Percentiles rank a stretch among this genome's conserved stretches.
Evolutionary conservation across 2,797 vertebrate genomes (phyloP).

Genomic region (Pseudotriccus pelzelni): DNA sequence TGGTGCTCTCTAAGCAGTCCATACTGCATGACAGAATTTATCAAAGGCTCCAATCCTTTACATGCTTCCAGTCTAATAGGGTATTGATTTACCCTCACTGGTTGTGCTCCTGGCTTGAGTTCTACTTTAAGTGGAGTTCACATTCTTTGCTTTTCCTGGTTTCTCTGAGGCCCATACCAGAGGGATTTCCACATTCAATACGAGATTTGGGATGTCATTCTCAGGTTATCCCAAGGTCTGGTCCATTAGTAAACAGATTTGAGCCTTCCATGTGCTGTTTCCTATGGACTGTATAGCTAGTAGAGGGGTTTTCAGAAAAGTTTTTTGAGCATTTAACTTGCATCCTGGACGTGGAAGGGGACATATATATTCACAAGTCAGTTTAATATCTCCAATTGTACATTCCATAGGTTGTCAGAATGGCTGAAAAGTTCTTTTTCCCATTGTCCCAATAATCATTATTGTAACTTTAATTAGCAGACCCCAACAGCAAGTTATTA

Average conservation of each 20-base stretch:
- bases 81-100: background rate
- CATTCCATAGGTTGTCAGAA: background rate
- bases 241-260: background rate
- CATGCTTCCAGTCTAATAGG: background rate
- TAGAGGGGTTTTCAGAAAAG: background rate
- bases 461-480: background rate
- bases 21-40: background rate
- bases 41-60: background rate
- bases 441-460: background rate
- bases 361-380: background rate
- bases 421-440: background rate
- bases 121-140: background rate
- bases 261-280: background rate
- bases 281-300: background rate
- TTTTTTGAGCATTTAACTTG: background rate
- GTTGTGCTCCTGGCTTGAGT: background rate
- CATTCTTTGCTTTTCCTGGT: background rate
- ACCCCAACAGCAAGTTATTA: background rate
- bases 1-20: background rate
- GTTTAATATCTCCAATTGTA: background rate
- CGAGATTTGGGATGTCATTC: background rate
- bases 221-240: background rate
- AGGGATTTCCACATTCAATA: background rate
- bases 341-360: background rate
- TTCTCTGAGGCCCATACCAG: background rate